Base-by-base conservation (phyloP, 2,113 vertebrate genomes). In the Chaenocephalus aceratus region DNA sequence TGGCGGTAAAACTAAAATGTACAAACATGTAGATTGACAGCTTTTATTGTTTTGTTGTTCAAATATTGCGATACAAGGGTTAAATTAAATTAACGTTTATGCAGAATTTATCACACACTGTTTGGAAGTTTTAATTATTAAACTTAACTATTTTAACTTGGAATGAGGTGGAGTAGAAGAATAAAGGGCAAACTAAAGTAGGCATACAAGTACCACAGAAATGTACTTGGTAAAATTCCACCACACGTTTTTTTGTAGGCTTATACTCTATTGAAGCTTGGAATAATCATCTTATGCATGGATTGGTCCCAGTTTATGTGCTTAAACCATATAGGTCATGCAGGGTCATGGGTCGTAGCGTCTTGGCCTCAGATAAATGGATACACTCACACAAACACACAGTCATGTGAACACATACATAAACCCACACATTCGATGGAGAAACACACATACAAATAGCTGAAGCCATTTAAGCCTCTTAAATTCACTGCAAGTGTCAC, bases 261-360 rank as follows among this genome's bases (percentile, higher is more conserved):
- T 66, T 9, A 41, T 7, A 69, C 13, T 12, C 11, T 11, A n/a
- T 61, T 23, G 44, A 21, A 21, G 57, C 69, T 73, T 57, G 44
- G 51, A 57, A 8, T 74, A 58, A 73, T 83, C 70, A 58, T 21
- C 30, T 57, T 45, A 62, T 34, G 30, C 23, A 5, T 48, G 68
- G 14, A 67, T 1, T 60, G 60, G 34, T 67, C 48, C 36, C 23
- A 26, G 60, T 41, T 36, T 48, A 72, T 53, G 23, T 0, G 10
- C 45, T 64, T 64, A 76, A 64, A 71, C 18, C 18, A 49, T 48
- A 30, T 8, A 57, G 68, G 60, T 78, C 74, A 74, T 51, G 48
- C 44, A 63, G 72, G 76, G 61, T 45, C 66, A 72, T 58, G 21
- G 67, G 71, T 60, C 49, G 36, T 36, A 52, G 65, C 41, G 49